A percentile compares a stretch with the other conserved stretches of the same genome.
These are phyloP conservation scores for Malthinus flaveolus DNA, from an alignment of 2,888 invertebrate genomes.

Conservation along the genomic window DNA sequence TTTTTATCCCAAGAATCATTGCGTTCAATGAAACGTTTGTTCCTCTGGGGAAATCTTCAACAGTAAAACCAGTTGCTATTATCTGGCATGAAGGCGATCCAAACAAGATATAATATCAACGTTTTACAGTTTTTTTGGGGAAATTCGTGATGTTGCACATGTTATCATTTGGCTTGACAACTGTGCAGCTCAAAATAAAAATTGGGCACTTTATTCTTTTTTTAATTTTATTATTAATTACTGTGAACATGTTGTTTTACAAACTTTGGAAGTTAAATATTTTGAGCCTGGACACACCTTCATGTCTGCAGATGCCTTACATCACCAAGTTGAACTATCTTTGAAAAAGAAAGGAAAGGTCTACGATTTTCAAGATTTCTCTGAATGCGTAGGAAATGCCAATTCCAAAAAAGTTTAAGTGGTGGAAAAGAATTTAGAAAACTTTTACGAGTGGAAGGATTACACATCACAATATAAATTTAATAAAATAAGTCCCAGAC, in stretches of 20 bases:
- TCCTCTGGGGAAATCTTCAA: no score
- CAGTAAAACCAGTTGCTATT: no score
- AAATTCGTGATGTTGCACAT: not conserved
- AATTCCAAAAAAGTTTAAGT: slow-evolving; percentile 2
- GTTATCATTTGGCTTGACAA: no score
- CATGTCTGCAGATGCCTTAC: slow-evolving; percentile 14
- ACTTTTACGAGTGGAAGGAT: not conserved
- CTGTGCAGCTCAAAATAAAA: not conserved
- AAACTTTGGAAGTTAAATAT: slow-evolving; percentile 6
- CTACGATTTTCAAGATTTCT: slow-evolving; percentile 18
- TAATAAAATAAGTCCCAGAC: not conserved
- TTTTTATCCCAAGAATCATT: no score
- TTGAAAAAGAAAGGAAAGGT: slow-evolving; percentile 9
- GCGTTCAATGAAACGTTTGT: no score
- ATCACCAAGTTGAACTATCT: slow-evolving; percentile 15
- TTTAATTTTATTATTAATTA: not conserved
- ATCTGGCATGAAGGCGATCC: no score
- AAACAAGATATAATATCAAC: not conserved
- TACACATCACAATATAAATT: not conserved
- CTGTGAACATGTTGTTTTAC: not conserved
- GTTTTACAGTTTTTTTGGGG: not conserved
- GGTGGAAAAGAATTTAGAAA: not conserved
- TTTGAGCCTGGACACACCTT: slow-evolving; percentile 19
- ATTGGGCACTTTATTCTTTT: not conserved
- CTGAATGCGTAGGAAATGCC: not conserved